Percentiles rank a stretch among this genome's conserved stretches.
phyloP scores from a whole-genome alignment of 1,140 invertebrate species.

The Halesus radiatus region DNA sequence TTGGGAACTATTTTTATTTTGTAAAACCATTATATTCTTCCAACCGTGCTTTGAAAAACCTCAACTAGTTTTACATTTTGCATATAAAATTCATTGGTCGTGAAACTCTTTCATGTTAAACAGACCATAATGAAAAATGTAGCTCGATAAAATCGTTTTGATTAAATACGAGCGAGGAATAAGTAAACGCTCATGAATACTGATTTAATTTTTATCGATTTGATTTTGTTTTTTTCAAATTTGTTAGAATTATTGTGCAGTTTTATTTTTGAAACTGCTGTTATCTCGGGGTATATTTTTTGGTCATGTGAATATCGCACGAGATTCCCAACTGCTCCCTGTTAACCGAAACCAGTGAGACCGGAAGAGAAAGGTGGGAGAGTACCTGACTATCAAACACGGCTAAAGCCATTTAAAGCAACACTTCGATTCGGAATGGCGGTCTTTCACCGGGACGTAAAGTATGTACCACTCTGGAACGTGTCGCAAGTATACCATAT shows the following conservation, averaged over 20 bases:
- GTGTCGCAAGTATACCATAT: too few relatives aligned
- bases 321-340: too few relatives aligned
- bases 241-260: not conserved
- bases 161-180: not conserved
- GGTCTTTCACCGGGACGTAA: too few relatives aligned
- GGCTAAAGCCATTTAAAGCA: too few relatives aligned
- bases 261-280: not conserved
- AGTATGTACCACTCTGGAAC: too few relatives aligned
- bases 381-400: too few relatives aligned
- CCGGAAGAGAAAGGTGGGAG: too few relatives aligned
- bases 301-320: too few relatives aligned
- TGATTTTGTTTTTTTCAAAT: not conserved
- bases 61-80: not conserved
- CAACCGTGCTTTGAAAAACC: not conserved
- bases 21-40: not conserved
- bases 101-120: not conserved
- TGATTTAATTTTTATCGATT: not conserved
- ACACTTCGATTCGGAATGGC: too few relatives aligned
- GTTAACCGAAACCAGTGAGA: too few relatives aligned
- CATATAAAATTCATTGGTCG: constrained; percentile 6
- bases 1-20: not conserved
- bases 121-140: constrained; percentile 15
- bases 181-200: not conserved
- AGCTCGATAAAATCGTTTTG: constrained; percentile 19
- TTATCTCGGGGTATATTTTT: too few relatives aligned